Evolutionary conservation across 1,140 invertebrate genomes (phyloP).

Genomic region (Palaemon carinicauda): DNA sequence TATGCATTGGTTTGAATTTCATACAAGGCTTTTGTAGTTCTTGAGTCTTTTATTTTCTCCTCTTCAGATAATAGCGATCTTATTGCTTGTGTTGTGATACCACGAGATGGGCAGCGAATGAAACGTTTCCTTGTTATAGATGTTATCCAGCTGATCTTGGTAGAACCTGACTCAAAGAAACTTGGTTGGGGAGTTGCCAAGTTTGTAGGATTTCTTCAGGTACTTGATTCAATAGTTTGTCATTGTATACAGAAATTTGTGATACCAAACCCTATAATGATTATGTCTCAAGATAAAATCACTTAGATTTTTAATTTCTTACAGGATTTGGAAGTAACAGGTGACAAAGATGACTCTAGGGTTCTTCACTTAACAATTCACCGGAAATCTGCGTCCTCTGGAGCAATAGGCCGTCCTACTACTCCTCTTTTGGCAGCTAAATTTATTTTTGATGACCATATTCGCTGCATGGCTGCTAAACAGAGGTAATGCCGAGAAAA

Average conservation of each 20-base stretch:
- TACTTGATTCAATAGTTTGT: constrained; percentile 51
- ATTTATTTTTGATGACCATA: constrained; percentile 98
- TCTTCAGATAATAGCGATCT: constrained; percentile 93
- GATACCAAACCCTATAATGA: neutral
- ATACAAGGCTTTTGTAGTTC: no score
- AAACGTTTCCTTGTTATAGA: constrained; percentile 95
- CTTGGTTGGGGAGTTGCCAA: constrained; percentile 97
- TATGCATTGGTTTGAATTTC: no score
- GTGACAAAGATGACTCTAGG: constrained; percentile 96
- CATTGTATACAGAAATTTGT: no score
- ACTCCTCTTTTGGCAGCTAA: constrained; percentile 86
- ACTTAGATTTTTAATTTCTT: constrained; percentile 68
- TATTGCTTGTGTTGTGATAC: constrained; percentile 92
- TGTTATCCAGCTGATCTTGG: constrained; percentile 91
- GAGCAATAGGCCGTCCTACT: constrained; percentile 71
- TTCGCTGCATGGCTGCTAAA: constrained; percentile 95
- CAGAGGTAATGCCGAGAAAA: constrained; percentile 73
- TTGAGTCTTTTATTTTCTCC: constrained; percentile 59
- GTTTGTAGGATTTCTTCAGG: constrained; percentile 75
- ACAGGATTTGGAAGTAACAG: constrained; percentile 76
- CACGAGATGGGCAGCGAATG: constrained; percentile 77
- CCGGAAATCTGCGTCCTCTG: constrained; percentile 76
- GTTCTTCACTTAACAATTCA: constrained; percentile 95
- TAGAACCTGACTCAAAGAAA: constrained; percentile 91
- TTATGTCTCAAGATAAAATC: neutral